Evolutionary conservation across 2,797 vertebrate species (phyloP).

Genomic region (Sebastes itinus): DNA sequence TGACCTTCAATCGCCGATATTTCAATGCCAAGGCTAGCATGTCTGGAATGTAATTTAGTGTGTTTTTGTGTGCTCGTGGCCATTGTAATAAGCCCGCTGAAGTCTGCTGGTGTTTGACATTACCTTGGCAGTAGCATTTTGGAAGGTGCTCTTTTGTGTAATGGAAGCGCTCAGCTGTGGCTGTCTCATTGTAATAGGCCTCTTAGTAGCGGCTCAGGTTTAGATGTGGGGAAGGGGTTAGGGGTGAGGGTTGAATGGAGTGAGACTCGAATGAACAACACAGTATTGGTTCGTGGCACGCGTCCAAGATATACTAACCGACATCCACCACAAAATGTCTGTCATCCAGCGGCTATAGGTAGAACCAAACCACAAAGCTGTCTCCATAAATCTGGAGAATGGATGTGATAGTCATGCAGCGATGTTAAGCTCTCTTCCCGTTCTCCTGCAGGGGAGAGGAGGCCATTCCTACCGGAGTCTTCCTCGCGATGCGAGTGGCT

Average conservation of each 20-base stretch:
- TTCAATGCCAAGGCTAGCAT: conserved; percentile 38
- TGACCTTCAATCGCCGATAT: conserved; percentile 38
- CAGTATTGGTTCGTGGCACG: conserved; percentile 12
- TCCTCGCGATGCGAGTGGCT: conserved; percentile 90
- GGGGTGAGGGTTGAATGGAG: conserved; percentile 11
- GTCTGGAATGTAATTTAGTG: conserved; percentile 34
- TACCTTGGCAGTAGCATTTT: conserved; percentile 58
- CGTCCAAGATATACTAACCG: conserved; percentile 39
- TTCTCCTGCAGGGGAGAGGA: conserved; percentile 84
- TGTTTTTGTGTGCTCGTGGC: conserved; percentile 17
- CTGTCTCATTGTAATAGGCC: conserved; percentile 47
- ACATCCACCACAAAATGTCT: conserved; percentile 7
- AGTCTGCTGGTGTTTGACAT: conserved; percentile 57
- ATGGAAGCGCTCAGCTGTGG: conserved; percentile 53
- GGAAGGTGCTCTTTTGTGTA: conserved; percentile 38
- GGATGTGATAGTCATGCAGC: not conserved
- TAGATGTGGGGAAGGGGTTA: conserved; percentile 39
- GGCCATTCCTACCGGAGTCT: conserved; percentile 91
- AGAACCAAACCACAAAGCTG: not conserved
- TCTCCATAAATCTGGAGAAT: not conserved
- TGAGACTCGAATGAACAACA: conserved; percentile 48
- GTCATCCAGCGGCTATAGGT: conserved; percentile 28
- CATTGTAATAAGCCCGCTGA: conserved; percentile 41
- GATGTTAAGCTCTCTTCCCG: not conserved
- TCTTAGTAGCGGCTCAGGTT: conserved; percentile 62